Conservation (phyloP, 2,113 vertebrate genomes). For the Syngnathoides biaculeatus region DNA sequence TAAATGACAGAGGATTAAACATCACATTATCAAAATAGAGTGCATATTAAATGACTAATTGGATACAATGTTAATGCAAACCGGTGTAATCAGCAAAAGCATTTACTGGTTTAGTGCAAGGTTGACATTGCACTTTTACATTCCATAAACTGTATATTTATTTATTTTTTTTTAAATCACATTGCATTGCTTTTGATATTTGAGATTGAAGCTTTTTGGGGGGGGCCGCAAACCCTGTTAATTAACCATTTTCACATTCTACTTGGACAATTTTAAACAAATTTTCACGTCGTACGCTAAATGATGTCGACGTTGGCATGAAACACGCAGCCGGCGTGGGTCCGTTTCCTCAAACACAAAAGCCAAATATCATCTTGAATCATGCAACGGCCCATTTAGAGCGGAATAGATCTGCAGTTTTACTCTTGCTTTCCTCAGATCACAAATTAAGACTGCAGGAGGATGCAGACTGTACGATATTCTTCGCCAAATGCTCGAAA, state of each 20-base stretch:
- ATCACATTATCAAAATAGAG: no score
- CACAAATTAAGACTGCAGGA: not conserved
- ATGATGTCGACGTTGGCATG: not conserved
- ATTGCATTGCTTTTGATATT: not conserved
- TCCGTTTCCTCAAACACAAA: not conserved
- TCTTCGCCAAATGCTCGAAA: not conserved
- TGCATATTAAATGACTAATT: no score
- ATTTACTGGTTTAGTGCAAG: not conserved
- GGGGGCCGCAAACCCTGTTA: not conserved
- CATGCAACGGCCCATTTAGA: not conserved
- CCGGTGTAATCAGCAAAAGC: not conserved
- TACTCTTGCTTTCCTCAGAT: slow-evolving; percentile 15
- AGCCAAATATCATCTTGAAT: not conserved
- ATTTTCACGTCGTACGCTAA: not conserved
- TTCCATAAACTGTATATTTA: not conserved
- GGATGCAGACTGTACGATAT: slow-evolving; percentile 2
- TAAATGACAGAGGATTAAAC: no score
- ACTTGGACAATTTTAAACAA: not conserved
- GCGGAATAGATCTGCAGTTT: slow-evolving; percentile 1
- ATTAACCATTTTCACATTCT: not conserved
- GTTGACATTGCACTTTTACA: not conserved
- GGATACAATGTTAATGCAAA: no score
- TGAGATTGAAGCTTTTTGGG: not conserved
- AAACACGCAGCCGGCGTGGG: not conserved
- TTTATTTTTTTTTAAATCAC: not conserved